Percentiles rank a stretch among this genome's conserved stretches.
Evolutionary conservation across 2,113 vertebrate genomes (phyloP).

Genomic region (Lipotes vexillifer): DNA sequence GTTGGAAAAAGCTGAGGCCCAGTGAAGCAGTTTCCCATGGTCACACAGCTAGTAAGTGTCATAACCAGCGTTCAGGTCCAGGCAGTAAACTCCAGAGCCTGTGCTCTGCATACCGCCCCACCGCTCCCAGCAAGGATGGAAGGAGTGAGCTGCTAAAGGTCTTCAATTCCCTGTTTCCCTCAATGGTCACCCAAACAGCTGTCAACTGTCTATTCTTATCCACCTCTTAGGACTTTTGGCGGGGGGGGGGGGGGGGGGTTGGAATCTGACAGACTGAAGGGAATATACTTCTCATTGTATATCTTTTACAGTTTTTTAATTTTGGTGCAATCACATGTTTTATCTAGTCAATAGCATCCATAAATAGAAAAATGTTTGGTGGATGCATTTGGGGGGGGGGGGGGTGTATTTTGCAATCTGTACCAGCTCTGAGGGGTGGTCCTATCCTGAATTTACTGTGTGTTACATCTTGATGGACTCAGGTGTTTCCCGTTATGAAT

Average conservation of each 20-base stretch:
- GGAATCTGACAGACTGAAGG: no score
- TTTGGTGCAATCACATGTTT: no score
- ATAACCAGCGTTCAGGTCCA: not conserved
- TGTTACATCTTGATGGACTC: not conserved
- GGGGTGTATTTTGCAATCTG: not conserved
- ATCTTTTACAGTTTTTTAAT: no score
- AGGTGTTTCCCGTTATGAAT: not conserved
- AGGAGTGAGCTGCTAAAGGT: not conserved
- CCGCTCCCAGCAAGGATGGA: not conserved
- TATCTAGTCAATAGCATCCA: no score
- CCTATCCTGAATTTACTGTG: not conserved
- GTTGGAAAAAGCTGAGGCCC: not conserved
- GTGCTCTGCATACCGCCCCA: not conserved
- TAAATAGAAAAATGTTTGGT: no score
- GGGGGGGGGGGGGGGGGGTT: no score
- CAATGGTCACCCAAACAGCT: not conserved
- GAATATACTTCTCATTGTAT: no score
- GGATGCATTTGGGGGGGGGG: no score
- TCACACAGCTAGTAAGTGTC: not conserved
- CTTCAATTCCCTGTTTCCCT: not conserved
- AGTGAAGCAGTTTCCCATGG: not conserved
- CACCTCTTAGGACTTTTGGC: not conserved
- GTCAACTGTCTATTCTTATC: not conserved
- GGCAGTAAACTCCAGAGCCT: not conserved
- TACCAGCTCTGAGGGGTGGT: not conserved